Conservation (phyloP, 2,113 vertebrate species). For the Pseudopodoces humilis region DNA sequence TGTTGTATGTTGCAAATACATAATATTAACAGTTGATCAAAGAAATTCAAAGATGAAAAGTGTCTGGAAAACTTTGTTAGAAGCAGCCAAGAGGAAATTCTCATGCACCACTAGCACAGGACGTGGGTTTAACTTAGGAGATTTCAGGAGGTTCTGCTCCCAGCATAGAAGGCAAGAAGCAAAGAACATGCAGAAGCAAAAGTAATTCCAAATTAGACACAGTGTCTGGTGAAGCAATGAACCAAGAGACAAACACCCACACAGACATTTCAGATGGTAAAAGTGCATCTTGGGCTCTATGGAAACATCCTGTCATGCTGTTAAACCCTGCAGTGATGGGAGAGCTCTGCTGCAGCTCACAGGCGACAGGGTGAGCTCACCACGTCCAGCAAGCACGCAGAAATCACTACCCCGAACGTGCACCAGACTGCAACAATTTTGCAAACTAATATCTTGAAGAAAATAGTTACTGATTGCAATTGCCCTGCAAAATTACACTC, state of each 20-base stretch:
- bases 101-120: rapidly evolving
- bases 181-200: background rate
- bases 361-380: rapidly evolving
- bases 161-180: background rate
- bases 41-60: background rate
- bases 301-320: background rate
- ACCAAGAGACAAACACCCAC: background rate
- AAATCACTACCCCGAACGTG: background rate
- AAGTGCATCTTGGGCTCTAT: background rate
- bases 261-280: background rate
- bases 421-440: background rate
- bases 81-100: background rate
- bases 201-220: background rate
- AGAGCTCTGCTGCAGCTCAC: background rate
- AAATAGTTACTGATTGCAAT: constrained; percentile 23
- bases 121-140: background rate
- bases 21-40: background rate
- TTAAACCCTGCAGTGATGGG: background rate
- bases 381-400: background rate
- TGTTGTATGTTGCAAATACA: background rate
- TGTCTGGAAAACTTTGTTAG: background rate
- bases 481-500: background rate
- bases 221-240: background rate
- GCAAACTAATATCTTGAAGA: constrained; percentile 19
- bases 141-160: background rate